Base-by-base conservation (phyloP, 2,888 invertebrate genomes). In the Eupithecia subfuscata region DNA sequence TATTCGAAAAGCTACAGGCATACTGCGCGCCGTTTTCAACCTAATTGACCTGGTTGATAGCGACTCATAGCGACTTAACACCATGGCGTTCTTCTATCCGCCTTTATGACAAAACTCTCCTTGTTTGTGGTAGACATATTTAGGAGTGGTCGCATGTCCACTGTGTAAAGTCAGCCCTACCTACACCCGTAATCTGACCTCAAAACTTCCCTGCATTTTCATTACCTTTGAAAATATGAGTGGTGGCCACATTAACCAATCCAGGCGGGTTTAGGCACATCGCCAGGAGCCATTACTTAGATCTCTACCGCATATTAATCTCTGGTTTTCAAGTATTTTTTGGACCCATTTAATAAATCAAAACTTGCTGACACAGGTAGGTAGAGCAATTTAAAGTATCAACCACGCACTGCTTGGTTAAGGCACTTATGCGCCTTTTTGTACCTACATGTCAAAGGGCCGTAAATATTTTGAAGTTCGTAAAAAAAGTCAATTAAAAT, bases 261-360 rank as follows among this genome's bases (percentile, higher is more conserved):
- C 70, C 30, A 37, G 69, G 48, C 48, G 71, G n/a, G 72, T 48
- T 77, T 77, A 72, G 77, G 77, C 77, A 73, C 48, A 9, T n/a
- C 22, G 77, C 77, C 77, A 77, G 30, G 22, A 40, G 18, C 60
- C 69, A 69, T 73, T 73, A 73, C 73, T 73, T 69, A 73, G 43
- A 9, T 30, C 12, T 65, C 34, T 63, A 25, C 43, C 9, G 18
- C 22, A 18, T 40, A 34, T 71, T 71, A 71, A 67, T 52, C 67
- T 45, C 16, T 6, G 72, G 67, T 25, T 67, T 72, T 65, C 63
- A 43, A 30, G 64, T 64, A 16, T 70, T 70, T 25, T 64, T 64
- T 18, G 8, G 18, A 64, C 8, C 9, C 64, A 64, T 64, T 64
- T 34, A 64, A 34, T 4, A 34, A 22, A 25, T 60, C 14, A 14